Conservation (phyloP, 1,140 invertebrate genomes). For the Dendrolimus kikuchii region DNA sequence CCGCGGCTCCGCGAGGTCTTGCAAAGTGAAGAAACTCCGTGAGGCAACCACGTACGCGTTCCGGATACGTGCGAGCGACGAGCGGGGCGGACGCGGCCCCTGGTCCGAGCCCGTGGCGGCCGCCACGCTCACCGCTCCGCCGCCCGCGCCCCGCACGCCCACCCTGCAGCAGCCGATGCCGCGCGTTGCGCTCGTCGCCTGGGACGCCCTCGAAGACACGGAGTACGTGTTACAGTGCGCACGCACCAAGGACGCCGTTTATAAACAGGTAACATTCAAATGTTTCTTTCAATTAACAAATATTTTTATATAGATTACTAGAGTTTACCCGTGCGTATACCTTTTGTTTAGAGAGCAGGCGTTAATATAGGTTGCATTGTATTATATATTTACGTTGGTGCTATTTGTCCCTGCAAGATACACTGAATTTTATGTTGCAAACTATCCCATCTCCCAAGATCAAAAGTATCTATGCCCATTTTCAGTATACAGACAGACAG, state of each 20-base stretch:
- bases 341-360: no score
- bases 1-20: constrained; percentile 81
- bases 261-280: constrained; percentile 36
- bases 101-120: constrained; percentile 81
- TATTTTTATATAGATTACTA: no score
- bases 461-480: no score
- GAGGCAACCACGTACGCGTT: constrained; percentile 87
- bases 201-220: constrained; percentile 69
- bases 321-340: no score
- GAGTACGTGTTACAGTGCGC: constrained; percentile 79
- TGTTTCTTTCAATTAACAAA: no score
- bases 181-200: constrained; percentile 68
- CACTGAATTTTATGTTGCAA: no score
- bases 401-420: no score
- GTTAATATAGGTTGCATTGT: no score
- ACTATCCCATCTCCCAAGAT: no score
- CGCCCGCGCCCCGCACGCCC: constrained; percentile 81
- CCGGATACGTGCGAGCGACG: constrained; percentile 86
- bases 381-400: no score
- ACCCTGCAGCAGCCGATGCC: constrained; percentile 68
- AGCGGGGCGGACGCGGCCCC: constrained; percentile 83
- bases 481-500: no score
- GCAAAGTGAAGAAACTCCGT: constrained; percentile 85
- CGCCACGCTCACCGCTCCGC: constrained; percentile 83
- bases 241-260: constrained; percentile 70